Conservation (phyloP, 1,140 invertebrate genomes). For the Eriosoma lanigerum region DNA sequence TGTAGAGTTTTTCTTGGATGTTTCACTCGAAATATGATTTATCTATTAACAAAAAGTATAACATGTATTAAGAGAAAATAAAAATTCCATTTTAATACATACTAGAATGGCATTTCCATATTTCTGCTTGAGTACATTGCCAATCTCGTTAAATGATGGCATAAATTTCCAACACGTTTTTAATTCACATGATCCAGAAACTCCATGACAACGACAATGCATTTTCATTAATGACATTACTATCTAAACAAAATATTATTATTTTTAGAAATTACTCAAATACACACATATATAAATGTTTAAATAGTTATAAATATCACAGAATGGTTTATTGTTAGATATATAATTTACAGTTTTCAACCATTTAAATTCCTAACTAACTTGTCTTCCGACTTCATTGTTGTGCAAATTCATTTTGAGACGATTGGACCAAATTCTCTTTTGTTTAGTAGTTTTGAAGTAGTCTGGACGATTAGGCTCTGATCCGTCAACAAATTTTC, state of each 20-base stretch:
- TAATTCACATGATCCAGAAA: slow-evolving; percentile 90
- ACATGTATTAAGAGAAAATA: slow-evolving; percentile 23
- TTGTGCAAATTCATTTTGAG: slow-evolving; percentile 96
- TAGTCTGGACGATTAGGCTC: slow-evolving; percentile 66
- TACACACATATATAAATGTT: no score
- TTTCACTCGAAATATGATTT: neutral
- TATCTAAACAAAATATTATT: slow-evolving; percentile 57
- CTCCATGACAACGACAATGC: slow-evolving; percentile 91
- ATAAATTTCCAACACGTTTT: slow-evolving; percentile 92
- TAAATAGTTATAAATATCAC: no score
- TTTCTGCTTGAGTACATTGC: slow-evolving; percentile 77
- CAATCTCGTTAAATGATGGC: slow-evolving; percentile 80
- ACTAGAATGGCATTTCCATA: slow-evolving; percentile 73
- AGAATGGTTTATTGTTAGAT: no score
- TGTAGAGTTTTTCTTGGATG: neutral
- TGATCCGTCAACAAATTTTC: slow-evolving; percentile 80
- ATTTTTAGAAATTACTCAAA: no score
- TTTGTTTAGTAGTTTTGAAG: slow-evolving; percentile 66
- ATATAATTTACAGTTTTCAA: no score
- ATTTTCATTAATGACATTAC: slow-evolving; percentile 63
- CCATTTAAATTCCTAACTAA: slow-evolving; percentile 58
- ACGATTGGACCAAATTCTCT: slow-evolving; percentile 61
- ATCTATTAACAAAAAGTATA: neutral
- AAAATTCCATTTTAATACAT: slow-evolving; percentile 49
- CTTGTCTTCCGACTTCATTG: slow-evolving; percentile 89